Conservation (phyloP, 2,797 vertebrate genomes). For the Natrix natrix region DNA sequence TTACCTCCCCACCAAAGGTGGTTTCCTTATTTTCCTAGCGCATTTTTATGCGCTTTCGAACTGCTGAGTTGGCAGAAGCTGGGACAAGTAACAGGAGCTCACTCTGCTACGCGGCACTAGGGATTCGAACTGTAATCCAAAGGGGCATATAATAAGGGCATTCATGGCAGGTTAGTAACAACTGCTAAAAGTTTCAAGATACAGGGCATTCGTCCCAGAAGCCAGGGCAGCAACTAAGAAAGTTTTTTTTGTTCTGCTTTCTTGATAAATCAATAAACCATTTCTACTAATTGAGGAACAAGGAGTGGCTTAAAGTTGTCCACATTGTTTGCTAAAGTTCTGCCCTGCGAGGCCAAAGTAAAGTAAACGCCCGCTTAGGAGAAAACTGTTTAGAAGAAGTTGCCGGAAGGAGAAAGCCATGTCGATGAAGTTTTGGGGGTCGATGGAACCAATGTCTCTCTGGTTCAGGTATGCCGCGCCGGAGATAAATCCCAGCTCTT, state of each 20-base stretch:
- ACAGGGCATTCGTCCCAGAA: not conserved
- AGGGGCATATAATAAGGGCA: not conserved
- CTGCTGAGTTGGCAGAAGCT: too few relatives aligned
- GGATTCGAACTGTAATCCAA: slow-evolving; percentile 13
- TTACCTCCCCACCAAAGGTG: too few relatives aligned
- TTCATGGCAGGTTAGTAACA: not conserved
- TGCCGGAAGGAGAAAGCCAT: not conserved
- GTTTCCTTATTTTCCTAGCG: too few relatives aligned
- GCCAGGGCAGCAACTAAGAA: not conserved
- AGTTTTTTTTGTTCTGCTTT: not conserved
- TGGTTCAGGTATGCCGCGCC: not conserved
- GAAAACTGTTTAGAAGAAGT: not conserved
- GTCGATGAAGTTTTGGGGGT: not conserved
- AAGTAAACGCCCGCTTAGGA: not conserved
- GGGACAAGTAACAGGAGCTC: too few relatives aligned
- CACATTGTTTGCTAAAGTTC: not conserved
- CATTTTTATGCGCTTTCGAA: too few relatives aligned
- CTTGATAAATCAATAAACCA: not conserved
- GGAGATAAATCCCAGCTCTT: not conserved
- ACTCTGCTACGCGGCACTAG: too few relatives aligned
- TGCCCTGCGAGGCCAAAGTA: not conserved
- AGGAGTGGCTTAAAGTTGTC: not conserved
- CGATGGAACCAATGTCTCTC: not conserved
- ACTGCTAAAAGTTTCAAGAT: not conserved
- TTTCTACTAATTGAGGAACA: not conserved